These are phyloP conservation scores for Amphimallon solstitiale DNA, from an alignment of 2,888 invertebrate species.

Conservation along the genomic window DNA sequence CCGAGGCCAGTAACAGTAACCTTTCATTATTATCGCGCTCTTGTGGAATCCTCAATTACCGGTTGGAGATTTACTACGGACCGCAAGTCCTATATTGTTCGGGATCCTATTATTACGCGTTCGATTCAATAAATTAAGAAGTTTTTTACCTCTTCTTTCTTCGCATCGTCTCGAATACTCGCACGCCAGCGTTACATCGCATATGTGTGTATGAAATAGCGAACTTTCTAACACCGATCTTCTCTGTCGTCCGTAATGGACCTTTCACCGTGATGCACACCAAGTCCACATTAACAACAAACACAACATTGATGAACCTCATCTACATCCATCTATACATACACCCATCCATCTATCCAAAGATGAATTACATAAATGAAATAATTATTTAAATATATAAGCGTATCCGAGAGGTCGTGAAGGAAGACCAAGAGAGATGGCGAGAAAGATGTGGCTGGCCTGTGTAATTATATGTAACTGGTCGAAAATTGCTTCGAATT, in stretches of 20 bases:
- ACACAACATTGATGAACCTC: constrained; percentile 21
- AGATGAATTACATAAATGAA: constrained; percentile 37
- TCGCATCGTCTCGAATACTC: too few relatives aligned
- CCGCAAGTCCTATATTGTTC: too few relatives aligned
- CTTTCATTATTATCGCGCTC: neutral
- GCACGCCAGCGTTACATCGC: too few relatives aligned
- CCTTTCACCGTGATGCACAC: constrained; percentile 26
- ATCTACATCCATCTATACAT: too few relatives aligned
- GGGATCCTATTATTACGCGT: neutral
- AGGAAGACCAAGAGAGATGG: too few relatives aligned
- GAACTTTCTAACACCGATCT: constrained; percentile 29
- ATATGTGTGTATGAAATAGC: neutral
- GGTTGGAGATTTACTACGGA: too few relatives aligned
- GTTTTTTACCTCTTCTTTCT: neutral
- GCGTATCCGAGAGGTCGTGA: constrained; percentile 32
- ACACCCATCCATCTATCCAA: too few relatives aligned
- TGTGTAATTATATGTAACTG: constrained; percentile 35
- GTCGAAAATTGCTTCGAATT: constrained; percentile 31
- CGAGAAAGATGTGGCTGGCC: constrained; percentile 7
- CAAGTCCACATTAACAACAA: neutral
- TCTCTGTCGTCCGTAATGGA: neutral
- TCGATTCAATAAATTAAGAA: constrained; percentile 23
- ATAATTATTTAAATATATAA: constrained; percentile 37
- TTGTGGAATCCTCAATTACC: too few relatives aligned
- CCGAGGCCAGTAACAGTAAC: neutral